These are phyloP conservation scores for Paralichthys olivaceus DNA, from an alignment of 2,113 vertebrate genomes.

Conservation along the genomic window DNA sequence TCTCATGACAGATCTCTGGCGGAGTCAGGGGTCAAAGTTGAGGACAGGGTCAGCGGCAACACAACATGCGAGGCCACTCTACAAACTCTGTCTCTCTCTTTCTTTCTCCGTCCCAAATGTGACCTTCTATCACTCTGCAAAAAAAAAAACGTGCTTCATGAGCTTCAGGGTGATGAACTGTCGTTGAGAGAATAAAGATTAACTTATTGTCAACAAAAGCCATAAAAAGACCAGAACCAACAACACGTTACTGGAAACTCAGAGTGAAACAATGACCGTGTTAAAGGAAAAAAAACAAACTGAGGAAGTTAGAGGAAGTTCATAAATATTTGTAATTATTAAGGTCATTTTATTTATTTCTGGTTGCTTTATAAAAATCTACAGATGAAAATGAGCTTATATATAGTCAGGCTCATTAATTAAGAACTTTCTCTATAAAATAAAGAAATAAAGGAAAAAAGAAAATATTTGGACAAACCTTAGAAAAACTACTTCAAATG, in stretches of 20 bases:
- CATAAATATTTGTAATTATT: too few species aligned
- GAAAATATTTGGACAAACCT: too few species aligned
- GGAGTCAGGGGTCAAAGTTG: slow-evolving; percentile 98
- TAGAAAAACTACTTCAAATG: too few species aligned
- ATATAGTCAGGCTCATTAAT: too few species aligned
- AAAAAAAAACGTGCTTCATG: not conserved
- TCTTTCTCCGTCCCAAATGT: not conserved
- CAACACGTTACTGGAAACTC: not conserved
- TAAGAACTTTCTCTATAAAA: too few species aligned
- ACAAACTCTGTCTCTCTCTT: slow-evolving; percentile 81
- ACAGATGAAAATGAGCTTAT: too few species aligned
- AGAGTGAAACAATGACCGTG: not conserved
- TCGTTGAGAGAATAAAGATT: slow-evolving; percentile 63
- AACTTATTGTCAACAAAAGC: slow-evolving; percentile 26
- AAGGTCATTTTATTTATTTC: not conserved
- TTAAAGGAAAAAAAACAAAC: not conserved
- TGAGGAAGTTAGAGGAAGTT: not conserved
- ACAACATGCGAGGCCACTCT: slow-evolving; percentile 92
- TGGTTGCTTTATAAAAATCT: too few species aligned
- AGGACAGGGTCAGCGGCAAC: slow-evolving; percentile 97
- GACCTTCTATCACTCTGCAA: not conserved
- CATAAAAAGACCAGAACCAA: not conserved
- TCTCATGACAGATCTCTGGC: slow-evolving; percentile 96
- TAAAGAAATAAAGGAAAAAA: too few species aligned
- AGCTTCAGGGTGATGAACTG: slow-evolving; percentile 82